phyloP scores from a whole-genome alignment of 2,888 invertebrate species.

The Limnephilus lunatus region DNA sequence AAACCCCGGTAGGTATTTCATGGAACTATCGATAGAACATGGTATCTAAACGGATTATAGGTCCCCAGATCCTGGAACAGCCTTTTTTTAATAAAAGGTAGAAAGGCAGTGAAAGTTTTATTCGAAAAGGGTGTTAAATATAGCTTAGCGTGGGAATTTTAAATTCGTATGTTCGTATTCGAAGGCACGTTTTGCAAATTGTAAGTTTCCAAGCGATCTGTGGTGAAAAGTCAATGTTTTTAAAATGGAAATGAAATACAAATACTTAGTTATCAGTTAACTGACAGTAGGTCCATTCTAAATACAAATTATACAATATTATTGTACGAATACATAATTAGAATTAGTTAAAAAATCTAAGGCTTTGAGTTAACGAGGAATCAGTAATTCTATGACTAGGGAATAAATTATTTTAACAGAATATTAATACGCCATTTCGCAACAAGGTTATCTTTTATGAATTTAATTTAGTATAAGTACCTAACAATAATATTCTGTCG shows the following conservation, averaged over 20 bases:
- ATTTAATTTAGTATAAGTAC: neutral
- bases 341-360: neutral
- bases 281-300: neutral
- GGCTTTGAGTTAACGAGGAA: no score
- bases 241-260: neutral
- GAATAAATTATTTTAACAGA: neutral
- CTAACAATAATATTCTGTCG: no score
- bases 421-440: neutral
- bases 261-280: neutral
- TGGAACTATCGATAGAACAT: conserved; percentile 15
- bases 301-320: no score
- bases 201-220: neutral
- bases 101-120: conserved; percentile 13
- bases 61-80: neutral
- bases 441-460: neutral
- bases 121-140: neutral
- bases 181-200: neutral
- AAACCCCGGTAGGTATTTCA: neutral
- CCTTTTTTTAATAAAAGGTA: conserved; percentile 2
- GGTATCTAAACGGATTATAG: conserved; percentile 29
- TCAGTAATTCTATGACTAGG: neutral
- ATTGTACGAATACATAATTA: neutral
- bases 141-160: neutral
- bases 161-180: neutral
- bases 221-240: neutral